Conservation (phyloP, 2,113 vertebrate genomes). For the Epinephelus moara region DNA sequence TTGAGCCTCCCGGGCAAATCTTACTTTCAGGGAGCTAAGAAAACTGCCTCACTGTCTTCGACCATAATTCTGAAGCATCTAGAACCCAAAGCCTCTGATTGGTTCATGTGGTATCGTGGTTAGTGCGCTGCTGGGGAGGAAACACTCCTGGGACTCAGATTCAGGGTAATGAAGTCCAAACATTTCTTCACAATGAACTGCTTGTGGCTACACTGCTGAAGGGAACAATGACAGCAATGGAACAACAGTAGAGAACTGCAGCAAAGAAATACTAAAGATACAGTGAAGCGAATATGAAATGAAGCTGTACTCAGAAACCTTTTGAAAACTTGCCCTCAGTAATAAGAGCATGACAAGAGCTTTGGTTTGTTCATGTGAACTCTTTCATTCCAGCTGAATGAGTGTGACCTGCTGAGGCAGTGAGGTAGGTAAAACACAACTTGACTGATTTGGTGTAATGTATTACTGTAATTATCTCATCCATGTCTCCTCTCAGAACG, state of each 20-base stretch:
- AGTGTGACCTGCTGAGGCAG: slow-evolving; percentile 27
- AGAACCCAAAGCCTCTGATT: too few relatives aligned
- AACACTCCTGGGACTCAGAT: too few relatives aligned
- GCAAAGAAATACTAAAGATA: background rate
- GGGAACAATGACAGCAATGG: background rate
- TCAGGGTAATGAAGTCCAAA: too few relatives aligned
- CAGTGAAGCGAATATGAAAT: background rate
- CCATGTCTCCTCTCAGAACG: slow-evolving; percentile 41
- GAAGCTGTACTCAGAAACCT: background rate
- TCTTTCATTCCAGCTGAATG: slow-evolving; percentile 3
- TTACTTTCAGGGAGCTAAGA: background rate
- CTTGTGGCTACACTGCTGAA: too few relatives aligned
- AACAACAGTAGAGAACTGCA: background rate
- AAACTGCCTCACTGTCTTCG: background rate
- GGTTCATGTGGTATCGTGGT: background rate
- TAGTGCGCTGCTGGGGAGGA: too few relatives aligned
- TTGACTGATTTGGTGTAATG: slow-evolving; percentile 19
- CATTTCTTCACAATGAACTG: too few relatives aligned
- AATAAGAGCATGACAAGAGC: slow-evolving; percentile 4
- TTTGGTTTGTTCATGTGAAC: slow-evolving; percentile 18
- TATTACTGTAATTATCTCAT: slow-evolving; percentile 59
- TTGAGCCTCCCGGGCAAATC: too few relatives aligned
- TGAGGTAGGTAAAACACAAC: background rate
- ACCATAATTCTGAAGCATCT: background rate
- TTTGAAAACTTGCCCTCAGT: slow-evolving; percentile 9